Conservation (phyloP, 2,888 invertebrate genomes). For the Gari tellinella region DNA sequence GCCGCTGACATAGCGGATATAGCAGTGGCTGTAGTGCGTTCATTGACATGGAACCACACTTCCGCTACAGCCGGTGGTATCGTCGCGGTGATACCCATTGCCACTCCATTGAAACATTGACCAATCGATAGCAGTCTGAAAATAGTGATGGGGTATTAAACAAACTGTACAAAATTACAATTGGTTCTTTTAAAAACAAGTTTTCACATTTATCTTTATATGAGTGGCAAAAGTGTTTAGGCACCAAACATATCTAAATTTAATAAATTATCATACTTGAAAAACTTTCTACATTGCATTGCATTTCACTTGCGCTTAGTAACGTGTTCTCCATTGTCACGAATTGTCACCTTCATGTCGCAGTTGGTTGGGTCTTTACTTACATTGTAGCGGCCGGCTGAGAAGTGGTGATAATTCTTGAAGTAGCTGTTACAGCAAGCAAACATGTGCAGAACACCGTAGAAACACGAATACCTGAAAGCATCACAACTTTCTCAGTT, state of each 20-base stretch:
- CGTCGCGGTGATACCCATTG: slow-evolving; percentile 27
- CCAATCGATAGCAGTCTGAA: slow-evolving; percentile 40
- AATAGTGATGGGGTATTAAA: not conserved
- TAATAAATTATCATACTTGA: no score
- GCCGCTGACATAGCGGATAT: slow-evolving; percentile 30
- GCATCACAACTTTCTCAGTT: no score
- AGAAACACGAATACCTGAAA: slow-evolving; percentile 4
- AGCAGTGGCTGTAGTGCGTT: slow-evolving; percentile 51
- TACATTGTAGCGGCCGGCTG: slow-evolving; percentile 16
- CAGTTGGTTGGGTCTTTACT: no score
- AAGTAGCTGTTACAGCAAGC: slow-evolving; percentile 8
- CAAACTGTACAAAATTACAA: no score
- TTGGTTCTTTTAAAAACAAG: no score
- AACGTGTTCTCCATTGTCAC: no score
- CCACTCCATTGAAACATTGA: slow-evolving; percentile 41
- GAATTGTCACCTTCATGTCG: no score
- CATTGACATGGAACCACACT: slow-evolving; percentile 40
- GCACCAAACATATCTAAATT: no score
- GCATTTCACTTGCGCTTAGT: no score
- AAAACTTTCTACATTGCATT: no score
- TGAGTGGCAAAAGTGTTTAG: no score
- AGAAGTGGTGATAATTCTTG: slow-evolving; percentile 9
- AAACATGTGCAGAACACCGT: slow-evolving; percentile 4
- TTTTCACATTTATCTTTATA: no score
- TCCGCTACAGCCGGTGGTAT: slow-evolving; percentile 47